A percentile compares a stretch with the other conserved stretches of the same genome.
These are phyloP conservation scores for Andrena hattorfiana DNA, from an alignment of 2,888 invertebrate genomes.

Conservation along the genomic window DNA sequence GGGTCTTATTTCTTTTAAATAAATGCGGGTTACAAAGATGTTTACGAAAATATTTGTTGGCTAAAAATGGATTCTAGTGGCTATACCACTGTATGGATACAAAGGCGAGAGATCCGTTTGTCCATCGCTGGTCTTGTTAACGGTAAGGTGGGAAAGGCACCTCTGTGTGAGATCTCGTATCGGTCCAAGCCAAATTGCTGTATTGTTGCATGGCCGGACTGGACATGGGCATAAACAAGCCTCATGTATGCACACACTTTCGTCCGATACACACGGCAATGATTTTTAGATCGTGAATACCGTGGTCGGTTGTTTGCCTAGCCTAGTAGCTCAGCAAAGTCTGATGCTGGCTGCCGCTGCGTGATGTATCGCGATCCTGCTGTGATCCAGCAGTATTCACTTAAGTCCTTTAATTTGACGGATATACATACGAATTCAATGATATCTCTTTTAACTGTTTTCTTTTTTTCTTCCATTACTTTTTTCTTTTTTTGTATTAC, in stretches of 20 bases:
- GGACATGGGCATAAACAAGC: constrained; percentile 69
- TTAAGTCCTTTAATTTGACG: constrained; percentile 50
- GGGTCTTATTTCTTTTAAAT: not conserved
- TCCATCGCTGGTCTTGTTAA: constrained; percentile 38
- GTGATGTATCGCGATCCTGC: constrained; percentile 70
- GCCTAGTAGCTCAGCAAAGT: constrained; percentile 64
- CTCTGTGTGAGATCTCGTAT: constrained; percentile 72
- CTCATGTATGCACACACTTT: constrained; percentile 72
- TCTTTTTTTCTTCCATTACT: not conserved
- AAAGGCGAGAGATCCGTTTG: constrained; percentile 30
- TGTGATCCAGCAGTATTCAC: constrained; percentile 63
- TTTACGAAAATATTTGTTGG: not conserved
- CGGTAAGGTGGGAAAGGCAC: constrained; percentile 59
- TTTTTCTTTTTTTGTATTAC: not conserved
- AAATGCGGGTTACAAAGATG: not conserved
- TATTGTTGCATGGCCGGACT: constrained; percentile 73
- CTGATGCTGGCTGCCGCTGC: constrained; percentile 54
- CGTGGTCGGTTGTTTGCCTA: constrained; percentile 64
- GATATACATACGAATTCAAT: constrained; percentile 11
- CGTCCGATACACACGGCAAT: constrained; percentile 23
- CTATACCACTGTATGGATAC: constrained; percentile 20
- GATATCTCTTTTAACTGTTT: constrained; percentile 14
- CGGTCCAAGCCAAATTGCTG: constrained; percentile 76
- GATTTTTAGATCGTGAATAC: constrained; percentile 56
- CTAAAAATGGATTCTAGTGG: constrained; percentile 22